Percentiles rank a stretch among this genome's conserved stretches.
Evolutionary conservation across 1,140 invertebrate species (phyloP).

Genomic region (Bombus picipes): DNA sequence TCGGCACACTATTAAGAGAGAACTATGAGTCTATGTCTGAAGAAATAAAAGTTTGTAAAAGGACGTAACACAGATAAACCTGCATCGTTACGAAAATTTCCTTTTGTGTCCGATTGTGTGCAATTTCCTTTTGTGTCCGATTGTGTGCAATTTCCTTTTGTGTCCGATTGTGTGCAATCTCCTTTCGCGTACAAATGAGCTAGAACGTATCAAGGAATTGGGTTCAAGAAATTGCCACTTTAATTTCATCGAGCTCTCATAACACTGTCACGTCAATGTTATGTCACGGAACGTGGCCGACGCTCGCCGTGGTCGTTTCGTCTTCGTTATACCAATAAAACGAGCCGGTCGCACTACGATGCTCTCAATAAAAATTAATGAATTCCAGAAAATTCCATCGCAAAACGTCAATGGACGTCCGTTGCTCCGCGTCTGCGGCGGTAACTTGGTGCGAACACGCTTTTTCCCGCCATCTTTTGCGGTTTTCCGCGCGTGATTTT

Average conservation of each 20-base stretch:
- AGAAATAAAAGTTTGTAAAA: background rate
- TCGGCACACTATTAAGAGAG: no score
- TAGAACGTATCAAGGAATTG: slow-evolving; percentile 10
- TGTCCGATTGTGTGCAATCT: no score
- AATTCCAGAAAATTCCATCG: slow-evolving; percentile 34
- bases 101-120: background rate
- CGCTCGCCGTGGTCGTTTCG: slow-evolving; percentile 5
- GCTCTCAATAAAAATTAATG: slow-evolving; percentile 57
- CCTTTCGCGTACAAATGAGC: no score
- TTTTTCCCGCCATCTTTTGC: background rate
- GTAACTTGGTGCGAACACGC: no score
- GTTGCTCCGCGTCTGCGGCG: background rate
- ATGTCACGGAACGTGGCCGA: slow-evolving; percentile 47
- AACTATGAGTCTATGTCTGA: background rate
- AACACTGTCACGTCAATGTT: slow-evolving; percentile 39
- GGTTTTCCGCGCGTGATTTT: background rate
- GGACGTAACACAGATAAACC: no score
- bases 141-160: background rate
- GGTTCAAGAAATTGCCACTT: slow-evolving; percentile 3
- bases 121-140: no score
- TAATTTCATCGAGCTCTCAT: slow-evolving; percentile 48
- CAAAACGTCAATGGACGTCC: slow-evolving; percentile 18
- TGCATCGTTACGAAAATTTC: background rate
- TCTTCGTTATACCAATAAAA: slow-evolving; percentile 55
- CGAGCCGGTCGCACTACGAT: background rate